Conservation (phyloP, 2,113 vertebrate genomes). For the Uria lomvia region DNA sequence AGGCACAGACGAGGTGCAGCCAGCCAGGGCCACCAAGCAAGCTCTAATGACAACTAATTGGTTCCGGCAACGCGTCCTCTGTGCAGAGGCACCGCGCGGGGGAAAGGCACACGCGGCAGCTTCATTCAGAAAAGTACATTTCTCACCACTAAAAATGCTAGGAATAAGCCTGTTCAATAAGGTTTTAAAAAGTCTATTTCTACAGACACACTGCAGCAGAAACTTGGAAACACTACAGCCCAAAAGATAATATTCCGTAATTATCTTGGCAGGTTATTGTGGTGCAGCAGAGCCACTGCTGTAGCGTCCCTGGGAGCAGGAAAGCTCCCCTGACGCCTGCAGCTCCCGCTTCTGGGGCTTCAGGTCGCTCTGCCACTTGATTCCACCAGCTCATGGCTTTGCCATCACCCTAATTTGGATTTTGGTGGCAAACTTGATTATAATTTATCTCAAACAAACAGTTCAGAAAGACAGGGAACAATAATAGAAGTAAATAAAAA, state of each 20-base stretch:
- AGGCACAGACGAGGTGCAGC: constrained; percentile 29
- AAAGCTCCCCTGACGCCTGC: not conserved
- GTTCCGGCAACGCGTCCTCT: not conserved
- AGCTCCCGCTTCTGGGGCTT: not conserved
- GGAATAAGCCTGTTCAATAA: fast-evolving
- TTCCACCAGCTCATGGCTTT: not conserved
- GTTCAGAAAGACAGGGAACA: not conserved
- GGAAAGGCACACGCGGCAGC: not conserved
- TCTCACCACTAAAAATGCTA: not conserved
- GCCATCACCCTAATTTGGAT: not conserved
- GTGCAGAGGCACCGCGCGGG: not conserved
- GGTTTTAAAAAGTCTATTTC: not conserved
- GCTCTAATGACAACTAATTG: not conserved
- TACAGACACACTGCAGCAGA: not conserved
- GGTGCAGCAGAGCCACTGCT: not conserved
- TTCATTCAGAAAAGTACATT: not conserved
- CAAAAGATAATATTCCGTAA: fast-evolving
- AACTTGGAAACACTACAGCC: not conserved
- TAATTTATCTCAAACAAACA: not conserved
- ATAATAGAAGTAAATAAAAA: not conserved
- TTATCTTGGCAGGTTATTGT: fast-evolving
- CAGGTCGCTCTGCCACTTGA: not conserved
- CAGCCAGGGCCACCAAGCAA: constrained; percentile 15
- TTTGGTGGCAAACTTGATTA: not conserved
- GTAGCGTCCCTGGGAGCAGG: not conserved